Evolutionary conservation across 2,888 invertebrate species (phyloP), one percentile per base, ranked within the genome.

Genomic region (Melinaea menophilus): DNA sequence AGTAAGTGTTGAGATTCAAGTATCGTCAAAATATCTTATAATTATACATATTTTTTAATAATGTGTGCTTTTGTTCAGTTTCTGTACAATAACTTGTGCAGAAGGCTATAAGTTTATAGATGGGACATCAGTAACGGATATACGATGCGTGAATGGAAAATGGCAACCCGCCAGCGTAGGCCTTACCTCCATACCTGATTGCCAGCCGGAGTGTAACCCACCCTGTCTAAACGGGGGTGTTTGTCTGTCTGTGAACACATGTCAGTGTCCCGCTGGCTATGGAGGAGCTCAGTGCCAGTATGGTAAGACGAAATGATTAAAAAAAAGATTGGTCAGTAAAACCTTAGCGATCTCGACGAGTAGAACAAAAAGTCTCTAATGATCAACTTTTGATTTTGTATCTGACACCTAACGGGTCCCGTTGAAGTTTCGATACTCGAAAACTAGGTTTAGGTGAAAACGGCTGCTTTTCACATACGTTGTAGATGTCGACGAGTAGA

Each of bases 171-270:
- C 92, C 0, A 91, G 93, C n/a, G 80, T 91, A 0, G 94, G 94
- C 67, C 91, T 94, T 82, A 77, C 86, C 0, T 82, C 91, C 4
- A 85, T 95, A 13, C 95, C 95, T 0, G 94, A 96, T 79, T 96
- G 96, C 77, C 76, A 89, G 82, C 93, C 95, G 84, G 92, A 90
- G 82, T 92, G 84, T 71, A 73, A 72, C 60, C 96, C 96, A 0
- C 91, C 94, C 0, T 98, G 97, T 76, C 79, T 91, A 65, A 96
- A 97, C 77, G 96, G 95, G 0, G 97, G 97, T 0, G 92, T 92
- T n/a, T 98, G 97, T 78, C 85, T 96, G 0, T 92, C 95, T 0
- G 92, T 94, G 9, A 95, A 97, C 76, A 90, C 93, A 2, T 98
- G 97, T 72, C 94, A 95, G 71, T 98, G 97, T 77, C 93, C 95